Percentiles rank a stretch among this genome's conserved stretches.
Conservation (phyloP, 2,888 invertebrate genomes). For the Cataglyphis rosenhaueri region DNA sequence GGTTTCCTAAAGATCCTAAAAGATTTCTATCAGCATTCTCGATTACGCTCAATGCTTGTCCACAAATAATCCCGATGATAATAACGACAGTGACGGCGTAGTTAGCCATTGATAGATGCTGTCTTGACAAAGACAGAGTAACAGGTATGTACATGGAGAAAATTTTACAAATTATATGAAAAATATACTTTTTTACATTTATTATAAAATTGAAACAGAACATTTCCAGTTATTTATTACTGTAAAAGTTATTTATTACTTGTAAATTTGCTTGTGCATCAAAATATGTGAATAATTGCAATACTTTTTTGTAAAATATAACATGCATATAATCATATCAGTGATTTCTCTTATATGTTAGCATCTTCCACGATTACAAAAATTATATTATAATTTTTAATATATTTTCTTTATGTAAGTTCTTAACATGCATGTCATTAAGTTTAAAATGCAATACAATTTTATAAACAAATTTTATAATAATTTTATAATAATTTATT, state of each 20-base stretch:
- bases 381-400: too few relatives aligned
- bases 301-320: too few relatives aligned
- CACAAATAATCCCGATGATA: slow-evolving; percentile 61
- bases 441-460: neutral
- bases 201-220: too few relatives aligned
- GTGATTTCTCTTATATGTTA: too few relatives aligned
- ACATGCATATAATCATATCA: too few relatives aligned
- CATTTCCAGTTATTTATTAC: neutral
- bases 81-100: slow-evolving; percentile 55
- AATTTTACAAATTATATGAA: neutral
- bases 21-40: slow-evolving; percentile 73
- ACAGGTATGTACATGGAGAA: neutral
- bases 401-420: neutral
- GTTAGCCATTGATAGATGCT: slow-evolving; percentile 55
- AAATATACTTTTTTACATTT: too few relatives aligned
- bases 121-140: neutral
- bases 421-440: neutral
- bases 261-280: too few relatives aligned
- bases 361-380: too few relatives aligned
- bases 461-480: neutral
- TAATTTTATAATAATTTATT: too few relatives aligned
- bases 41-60: slow-evolving; percentile 55
- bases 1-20: slow-evolving; percentile 49
- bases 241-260: too few relatives aligned
- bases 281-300: too few relatives aligned